phyloP scores from a whole-genome alignment of 2,113 vertebrate species.

The Scopus umbretta region DNA sequence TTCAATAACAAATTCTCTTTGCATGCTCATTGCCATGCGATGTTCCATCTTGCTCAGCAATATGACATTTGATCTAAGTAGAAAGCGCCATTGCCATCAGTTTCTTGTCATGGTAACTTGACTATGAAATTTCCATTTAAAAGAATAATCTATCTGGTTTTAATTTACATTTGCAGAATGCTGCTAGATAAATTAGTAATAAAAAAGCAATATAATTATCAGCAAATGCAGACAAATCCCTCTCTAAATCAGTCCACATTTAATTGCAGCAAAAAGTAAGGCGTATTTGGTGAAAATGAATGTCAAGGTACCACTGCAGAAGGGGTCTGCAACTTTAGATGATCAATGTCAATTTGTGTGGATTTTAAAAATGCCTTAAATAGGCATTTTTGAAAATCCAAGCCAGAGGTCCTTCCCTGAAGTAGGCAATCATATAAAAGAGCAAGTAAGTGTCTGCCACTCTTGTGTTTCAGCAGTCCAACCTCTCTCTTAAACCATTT shows the following conservation, averaged over 20 bases:
- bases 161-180: not conserved
- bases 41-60: not conserved
- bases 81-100: not conserved
- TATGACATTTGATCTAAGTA: not conserved
- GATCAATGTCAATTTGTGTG: not conserved
- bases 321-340: not conserved
- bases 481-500: not conserved
- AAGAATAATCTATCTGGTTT: not conserved
- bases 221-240: not conserved
- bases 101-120: not conserved
- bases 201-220: not conserved
- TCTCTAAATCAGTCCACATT: not conserved
- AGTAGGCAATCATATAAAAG: not conserved
- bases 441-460: not conserved
- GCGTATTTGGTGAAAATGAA: not conserved
- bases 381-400: not conserved
- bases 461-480: not conserved
- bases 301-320: not conserved
- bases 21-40: fast-evolving
- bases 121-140: not conserved
- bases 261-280: not conserved
- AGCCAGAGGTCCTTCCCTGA: not conserved
- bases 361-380: not conserved
- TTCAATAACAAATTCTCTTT: not conserved
- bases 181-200: not conserved